Conservation (phyloP, 2,888 invertebrate genomes). For the Malthinus seriepunctatus region DNA sequence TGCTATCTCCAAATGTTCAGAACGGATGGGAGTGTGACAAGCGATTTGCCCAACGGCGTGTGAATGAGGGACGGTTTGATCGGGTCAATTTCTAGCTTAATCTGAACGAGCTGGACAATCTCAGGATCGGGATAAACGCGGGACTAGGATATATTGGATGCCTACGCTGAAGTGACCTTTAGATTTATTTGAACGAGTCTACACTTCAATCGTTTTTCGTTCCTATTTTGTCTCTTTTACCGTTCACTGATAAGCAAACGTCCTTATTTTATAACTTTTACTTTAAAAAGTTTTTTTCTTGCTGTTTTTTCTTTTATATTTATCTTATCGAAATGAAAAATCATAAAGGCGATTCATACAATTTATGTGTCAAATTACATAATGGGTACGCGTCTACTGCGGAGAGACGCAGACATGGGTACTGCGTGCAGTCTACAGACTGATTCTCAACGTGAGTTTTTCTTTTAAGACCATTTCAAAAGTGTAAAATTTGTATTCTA, state of each 20-base stretch:
- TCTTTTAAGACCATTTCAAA: too few relatives aligned
- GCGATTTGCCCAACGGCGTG: conserved; percentile 54
- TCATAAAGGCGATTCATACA: too few relatives aligned
- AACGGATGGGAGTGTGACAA: conserved; percentile 42
- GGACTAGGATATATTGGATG: conserved; percentile 51
- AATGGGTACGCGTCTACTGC: too few relatives aligned
- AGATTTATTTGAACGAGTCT: conserved; percentile 32
- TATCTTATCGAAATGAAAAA: too few relatives aligned
- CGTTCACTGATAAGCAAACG: conserved; percentile 34
- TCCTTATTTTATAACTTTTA: conserved; percentile 35
- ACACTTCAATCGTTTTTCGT: conserved; percentile 29
- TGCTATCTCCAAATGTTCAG: conserved; percentile 34
- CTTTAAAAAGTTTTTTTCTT: too few relatives aligned
- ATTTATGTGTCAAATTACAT: too few relatives aligned
- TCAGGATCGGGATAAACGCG: conserved; percentile 46
- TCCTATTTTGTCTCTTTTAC: conserved; percentile 32
- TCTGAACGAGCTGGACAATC: conserved; percentile 51
- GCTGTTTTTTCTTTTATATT: too few relatives aligned
- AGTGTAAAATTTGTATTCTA: too few relatives aligned
- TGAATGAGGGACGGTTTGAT: conserved; percentile 55
- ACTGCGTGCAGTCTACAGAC: too few relatives aligned
- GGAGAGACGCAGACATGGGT: too few relatives aligned
- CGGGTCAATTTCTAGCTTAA: conserved; percentile 55
- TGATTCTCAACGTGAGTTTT: too few relatives aligned
- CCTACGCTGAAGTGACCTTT: conserved; percentile 42